Evolutionary conservation across 2,888 invertebrate species (phyloP).

Genomic region (Theodoxus fluviatilis): DNA sequence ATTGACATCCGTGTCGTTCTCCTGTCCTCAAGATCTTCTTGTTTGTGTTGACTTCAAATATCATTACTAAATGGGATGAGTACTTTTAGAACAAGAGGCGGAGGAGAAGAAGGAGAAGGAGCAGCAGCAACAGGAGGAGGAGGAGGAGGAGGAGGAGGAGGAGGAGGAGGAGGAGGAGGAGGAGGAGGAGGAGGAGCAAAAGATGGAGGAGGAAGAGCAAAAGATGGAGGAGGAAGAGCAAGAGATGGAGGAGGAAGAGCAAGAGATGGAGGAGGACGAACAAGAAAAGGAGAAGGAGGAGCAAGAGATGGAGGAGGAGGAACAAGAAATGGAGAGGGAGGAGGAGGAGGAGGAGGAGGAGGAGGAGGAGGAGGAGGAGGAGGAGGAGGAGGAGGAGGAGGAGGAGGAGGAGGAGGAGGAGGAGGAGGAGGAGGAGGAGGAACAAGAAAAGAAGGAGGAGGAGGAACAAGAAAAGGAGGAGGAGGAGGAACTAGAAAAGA

Average conservation of each 20-base stretch:
- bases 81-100: too few species aligned
- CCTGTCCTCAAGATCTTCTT: too few species aligned
- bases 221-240: not conserved
- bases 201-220: too few species aligned
- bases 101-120: not conserved
- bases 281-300: conserved; percentile 40
- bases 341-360: conserved; percentile 45
- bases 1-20: too few species aligned
- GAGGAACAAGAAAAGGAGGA: not conserved
- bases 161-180: not conserved
- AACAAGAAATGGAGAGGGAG: conserved; percentile 40
- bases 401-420: conserved; percentile 29
- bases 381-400: conserved; percentile 31
- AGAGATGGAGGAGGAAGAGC: not conserved
- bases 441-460: conserved; percentile 23
- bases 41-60: too few species aligned
- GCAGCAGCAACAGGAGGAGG: not conserved
- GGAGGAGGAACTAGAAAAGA: not conserved
- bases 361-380: conserved; percentile 39
- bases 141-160: too few species aligned
- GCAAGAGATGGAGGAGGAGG: conserved; percentile 43
- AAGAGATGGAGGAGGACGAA: not conserved
- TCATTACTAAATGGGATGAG: too few species aligned
- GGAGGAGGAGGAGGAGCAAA: not conserved
- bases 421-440: conserved; percentile 28